These are phyloP conservation scores for Anomalospiza imberbis DNA, from an alignment of 2,797 vertebrate genomes.

Conservation along the genomic window DNA sequence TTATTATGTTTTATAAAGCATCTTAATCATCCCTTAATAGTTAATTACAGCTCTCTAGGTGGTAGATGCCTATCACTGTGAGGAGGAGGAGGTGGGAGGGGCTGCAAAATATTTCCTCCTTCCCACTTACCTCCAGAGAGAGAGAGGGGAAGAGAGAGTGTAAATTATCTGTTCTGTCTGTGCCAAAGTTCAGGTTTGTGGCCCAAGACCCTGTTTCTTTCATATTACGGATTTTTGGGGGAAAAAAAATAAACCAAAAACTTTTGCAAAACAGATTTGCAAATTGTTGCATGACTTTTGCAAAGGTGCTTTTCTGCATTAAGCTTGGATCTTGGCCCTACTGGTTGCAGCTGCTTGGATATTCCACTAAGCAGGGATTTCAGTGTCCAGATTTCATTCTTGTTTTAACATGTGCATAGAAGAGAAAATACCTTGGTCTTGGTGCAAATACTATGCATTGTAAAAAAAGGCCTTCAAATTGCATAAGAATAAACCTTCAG, in stretches of 20 bases:
- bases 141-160: neutral
- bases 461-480: neutral
- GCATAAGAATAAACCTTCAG: neutral
- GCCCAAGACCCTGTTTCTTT: neutral
- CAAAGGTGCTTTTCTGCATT: neutral
- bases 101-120: neutral
- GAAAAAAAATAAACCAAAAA: fast-evolving
- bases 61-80: slow-evolving; percentile 28
- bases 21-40: slow-evolving; percentile 27
- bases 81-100: neutral
- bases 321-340: neutral
- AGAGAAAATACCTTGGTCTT: neutral
- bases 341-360: neutral
- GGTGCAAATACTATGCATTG: neutral
- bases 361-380: neutral
- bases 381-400: fast-evolving
- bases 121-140: neutral
- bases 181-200: neutral
- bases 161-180: neutral
- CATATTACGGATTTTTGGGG: neutral
- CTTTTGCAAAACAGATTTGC: neutral
- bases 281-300: neutral
- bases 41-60: slow-evolving; percentile 33
- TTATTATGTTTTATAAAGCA: slow-evolving; percentile 15
- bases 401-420: neutral